Conservation (phyloP, 1,140 invertebrate genomes). For the Pogonus chalceus region DNA sequence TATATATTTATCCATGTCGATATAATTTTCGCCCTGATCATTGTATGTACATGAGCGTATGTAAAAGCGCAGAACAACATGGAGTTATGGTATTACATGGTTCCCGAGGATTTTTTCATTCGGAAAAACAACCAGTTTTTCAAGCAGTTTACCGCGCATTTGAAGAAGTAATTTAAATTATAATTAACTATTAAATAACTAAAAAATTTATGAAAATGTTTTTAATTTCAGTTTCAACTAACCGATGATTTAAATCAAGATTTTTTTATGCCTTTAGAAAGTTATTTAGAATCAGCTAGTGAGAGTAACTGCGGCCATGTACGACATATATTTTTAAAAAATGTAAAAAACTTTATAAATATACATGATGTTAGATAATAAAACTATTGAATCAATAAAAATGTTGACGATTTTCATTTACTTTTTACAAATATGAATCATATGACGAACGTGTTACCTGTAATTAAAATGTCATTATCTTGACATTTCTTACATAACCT, state of each 20-base stretch:
- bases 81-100: conserved; percentile 83
- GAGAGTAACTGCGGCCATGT: conserved; percentile 42
- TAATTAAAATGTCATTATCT: too few relatives aligned
- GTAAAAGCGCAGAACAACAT: conserved; percentile 58
- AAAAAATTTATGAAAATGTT: conserved; percentile 14
- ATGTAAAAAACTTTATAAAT: conserved; percentile 32
- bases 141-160: conserved; percentile 63
- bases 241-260: conserved; percentile 37
- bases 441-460: too few relatives aligned
- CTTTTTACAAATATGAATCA: too few relatives aligned
- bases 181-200: conserved; percentile 1
- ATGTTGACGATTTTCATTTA: too few relatives aligned
- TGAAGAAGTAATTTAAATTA: conserved; percentile 42
- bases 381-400: background rate
- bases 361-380: background rate
- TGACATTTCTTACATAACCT: too few relatives aligned
- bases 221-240: conserved; percentile 39
- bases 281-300: conserved; percentile 32
- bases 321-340: conserved; percentile 36
- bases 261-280: conserved; percentile 37
- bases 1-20: conserved; percentile 73
- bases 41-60: conserved; percentile 87
- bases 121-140: conserved; percentile 75
- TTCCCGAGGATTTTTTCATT: conserved; percentile 75
- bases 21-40: conserved; percentile 92